Evolutionary conservation across 2,888 invertebrate genomes (phyloP).

Genomic region (Nymphalis polychloros): DNA sequence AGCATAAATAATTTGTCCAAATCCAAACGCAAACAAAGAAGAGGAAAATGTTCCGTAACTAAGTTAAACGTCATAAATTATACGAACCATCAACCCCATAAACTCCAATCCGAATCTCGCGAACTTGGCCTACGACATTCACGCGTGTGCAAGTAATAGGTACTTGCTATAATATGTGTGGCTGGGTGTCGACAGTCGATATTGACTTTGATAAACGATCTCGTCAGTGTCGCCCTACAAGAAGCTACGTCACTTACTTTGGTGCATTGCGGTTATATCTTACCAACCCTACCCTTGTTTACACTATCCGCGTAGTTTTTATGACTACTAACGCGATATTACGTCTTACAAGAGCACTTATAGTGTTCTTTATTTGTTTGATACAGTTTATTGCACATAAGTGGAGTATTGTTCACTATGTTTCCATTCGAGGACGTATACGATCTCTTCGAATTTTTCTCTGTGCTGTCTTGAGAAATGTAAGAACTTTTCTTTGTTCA

Average conservation of each 20-base stretch:
- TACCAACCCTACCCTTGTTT: conserved; percentile 70
- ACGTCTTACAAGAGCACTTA: conserved; percentile 63
- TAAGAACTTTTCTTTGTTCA: conserved; percentile 28
- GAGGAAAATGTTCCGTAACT: conserved; percentile 24
- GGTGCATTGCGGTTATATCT: conserved; percentile 75
- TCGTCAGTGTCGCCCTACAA: conserved; percentile 73
- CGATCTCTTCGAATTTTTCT: conserved; percentile 25
- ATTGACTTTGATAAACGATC: conserved; percentile 81
- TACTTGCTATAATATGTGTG: conserved; percentile 60
- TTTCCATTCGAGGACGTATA: conserved; percentile 25
- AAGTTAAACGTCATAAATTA: conserved; percentile 41
- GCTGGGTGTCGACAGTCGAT: conserved; percentile 72
- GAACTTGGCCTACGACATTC: conserved; percentile 44
- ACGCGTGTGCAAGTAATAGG: conserved; percentile 63
- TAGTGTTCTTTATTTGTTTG: conserved; percentile 48
- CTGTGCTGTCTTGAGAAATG: conserved; percentile 18
- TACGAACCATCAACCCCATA: conserved; percentile 41
- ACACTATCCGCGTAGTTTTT: conserved; percentile 73
- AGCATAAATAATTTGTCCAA: neutral
- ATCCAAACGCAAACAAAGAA: conserved; percentile 28
- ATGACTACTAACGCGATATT: conserved; percentile 72
- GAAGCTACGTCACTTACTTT: conserved; percentile 78
- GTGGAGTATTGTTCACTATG: conserved; percentile 43
- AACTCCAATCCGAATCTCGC: conserved; percentile 41
- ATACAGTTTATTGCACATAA: conserved; percentile 67